Percentiles rank a stretch among this genome's conserved stretches.
Conservation (phyloP, 2,113 vertebrate species). For the Rhineura floridana region DNA sequence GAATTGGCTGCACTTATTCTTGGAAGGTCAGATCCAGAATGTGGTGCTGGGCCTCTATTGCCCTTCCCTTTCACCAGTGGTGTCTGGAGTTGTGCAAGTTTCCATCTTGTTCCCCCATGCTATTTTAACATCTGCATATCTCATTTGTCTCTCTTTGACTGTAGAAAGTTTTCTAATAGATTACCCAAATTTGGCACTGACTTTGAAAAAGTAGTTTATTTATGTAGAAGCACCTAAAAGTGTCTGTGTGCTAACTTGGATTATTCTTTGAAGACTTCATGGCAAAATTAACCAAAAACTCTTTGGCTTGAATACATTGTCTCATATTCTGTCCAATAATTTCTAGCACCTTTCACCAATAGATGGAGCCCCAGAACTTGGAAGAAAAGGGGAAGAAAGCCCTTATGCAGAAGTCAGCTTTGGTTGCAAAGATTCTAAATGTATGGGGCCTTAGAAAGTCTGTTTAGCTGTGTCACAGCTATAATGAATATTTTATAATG, state of each 20-base stretch:
- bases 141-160: not conserved
- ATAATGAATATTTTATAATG: slow-evolving; percentile 5
- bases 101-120: no score
- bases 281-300: slow-evolving; percentile 51
- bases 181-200: not conserved
- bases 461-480: not conserved
- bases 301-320: slow-evolving; percentile 51
- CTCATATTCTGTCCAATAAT: slow-evolving; percentile 35
- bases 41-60: no score
- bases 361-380: slow-evolving; percentile 14
- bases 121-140: no score
- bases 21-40: not conserved
- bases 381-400: not conserved
- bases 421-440: slow-evolving; percentile 14
- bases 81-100: no score
- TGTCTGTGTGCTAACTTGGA: not conserved
- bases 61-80: no score
- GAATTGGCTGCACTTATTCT: not conserved
- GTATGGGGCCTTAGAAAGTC: not conserved
- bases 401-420: slow-evolving; percentile 20
- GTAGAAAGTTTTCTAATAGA: not conserved
- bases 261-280: slow-evolving; percentile 13
- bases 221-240: not conserved
- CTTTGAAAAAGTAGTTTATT: not conserved
- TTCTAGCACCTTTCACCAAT: not conserved